Conservation (phyloP, 2,113 vertebrate species). For the Thymallus thymallus region DNA sequence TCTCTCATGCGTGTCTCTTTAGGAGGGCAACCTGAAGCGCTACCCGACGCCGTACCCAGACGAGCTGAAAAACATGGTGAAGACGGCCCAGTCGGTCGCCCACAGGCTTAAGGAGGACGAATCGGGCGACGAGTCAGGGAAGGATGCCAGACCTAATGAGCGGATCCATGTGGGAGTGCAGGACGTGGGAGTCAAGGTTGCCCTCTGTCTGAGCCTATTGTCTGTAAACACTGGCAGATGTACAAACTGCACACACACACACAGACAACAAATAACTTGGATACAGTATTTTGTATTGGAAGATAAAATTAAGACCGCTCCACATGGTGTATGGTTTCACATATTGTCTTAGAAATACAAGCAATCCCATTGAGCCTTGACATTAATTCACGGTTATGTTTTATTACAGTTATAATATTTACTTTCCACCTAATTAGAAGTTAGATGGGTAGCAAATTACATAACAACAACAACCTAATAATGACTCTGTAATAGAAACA, state of each 20-base stretch:
- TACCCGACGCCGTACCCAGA: slow-evolving; percentile 98
- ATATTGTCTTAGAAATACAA: too few species aligned
- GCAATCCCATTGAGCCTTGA: too few species aligned
- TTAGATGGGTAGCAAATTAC: too few species aligned
- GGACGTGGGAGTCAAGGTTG: slow-evolving; percentile 88
- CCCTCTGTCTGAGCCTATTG: slow-evolving; percentile 27
- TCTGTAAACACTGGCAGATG: slow-evolving; percentile 39
- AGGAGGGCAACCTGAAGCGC: slow-evolving; percentile 97
- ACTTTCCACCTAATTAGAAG: too few species aligned
- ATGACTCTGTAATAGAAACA: too few species aligned
- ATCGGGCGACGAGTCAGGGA: slow-evolving; percentile 78
- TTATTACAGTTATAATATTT: too few species aligned
- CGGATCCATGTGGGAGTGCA: slow-evolving; percentile 81
- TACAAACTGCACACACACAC: background rate
- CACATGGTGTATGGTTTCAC: too few species aligned
- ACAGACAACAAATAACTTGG: background rate
- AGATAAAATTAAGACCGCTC: too few species aligned
- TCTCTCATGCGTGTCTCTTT: background rate
- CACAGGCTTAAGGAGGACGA: slow-evolving; percentile 95
- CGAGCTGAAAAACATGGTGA: slow-evolving; percentile 99
- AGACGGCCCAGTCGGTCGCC: slow-evolving; percentile 96
- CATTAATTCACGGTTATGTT: too few species aligned
- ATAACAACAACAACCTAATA: too few species aligned
- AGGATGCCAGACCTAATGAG: slow-evolving; percentile 78
- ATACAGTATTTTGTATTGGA: too few species aligned